phyloP scores from a whole-genome alignment of 2,888 invertebrate genomes.

The Metacarcinus magister region DNA sequence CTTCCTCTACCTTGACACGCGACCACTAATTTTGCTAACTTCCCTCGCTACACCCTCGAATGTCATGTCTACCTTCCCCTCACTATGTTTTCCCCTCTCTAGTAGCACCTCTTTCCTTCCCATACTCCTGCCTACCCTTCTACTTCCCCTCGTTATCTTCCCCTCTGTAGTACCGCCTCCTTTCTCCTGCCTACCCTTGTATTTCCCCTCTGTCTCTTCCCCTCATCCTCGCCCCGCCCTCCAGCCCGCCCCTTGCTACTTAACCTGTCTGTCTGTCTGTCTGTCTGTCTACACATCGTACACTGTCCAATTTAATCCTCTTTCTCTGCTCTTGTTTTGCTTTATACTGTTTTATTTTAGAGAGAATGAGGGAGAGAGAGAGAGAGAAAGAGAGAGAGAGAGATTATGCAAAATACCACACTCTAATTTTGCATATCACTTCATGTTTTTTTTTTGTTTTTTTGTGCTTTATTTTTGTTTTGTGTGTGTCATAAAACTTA shows the following conservation, averaged over 20 bases:
- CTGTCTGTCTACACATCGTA: background rate
- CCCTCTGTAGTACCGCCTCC: background rate
- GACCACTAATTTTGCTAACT: background rate
- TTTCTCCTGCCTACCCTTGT: background rate
- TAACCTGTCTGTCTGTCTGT: background rate
- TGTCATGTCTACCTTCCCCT: background rate
- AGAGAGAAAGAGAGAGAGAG: background rate
- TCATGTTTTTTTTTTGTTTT: background rate
- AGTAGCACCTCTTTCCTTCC: background rate
- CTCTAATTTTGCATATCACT: background rate
- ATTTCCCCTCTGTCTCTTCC: no score
- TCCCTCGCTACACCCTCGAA: background rate
- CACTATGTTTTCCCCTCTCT: background rate
- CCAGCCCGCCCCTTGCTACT: constrained; percentile 83
- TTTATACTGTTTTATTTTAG: background rate
- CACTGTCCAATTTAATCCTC: background rate
- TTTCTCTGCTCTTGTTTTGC: background rate
- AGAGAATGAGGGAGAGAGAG: constrained; percentile 17
- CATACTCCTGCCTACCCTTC: background rate
- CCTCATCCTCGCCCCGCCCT: background rate
- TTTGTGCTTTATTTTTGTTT: no score
- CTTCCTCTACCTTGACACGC: background rate
- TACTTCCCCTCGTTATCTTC: background rate
- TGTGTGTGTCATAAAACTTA: constrained; percentile 7
- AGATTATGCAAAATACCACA: background rate